Conservation (phyloP, 2,113 vertebrate genomes). For the Odocoileus virginianus region DNA sequence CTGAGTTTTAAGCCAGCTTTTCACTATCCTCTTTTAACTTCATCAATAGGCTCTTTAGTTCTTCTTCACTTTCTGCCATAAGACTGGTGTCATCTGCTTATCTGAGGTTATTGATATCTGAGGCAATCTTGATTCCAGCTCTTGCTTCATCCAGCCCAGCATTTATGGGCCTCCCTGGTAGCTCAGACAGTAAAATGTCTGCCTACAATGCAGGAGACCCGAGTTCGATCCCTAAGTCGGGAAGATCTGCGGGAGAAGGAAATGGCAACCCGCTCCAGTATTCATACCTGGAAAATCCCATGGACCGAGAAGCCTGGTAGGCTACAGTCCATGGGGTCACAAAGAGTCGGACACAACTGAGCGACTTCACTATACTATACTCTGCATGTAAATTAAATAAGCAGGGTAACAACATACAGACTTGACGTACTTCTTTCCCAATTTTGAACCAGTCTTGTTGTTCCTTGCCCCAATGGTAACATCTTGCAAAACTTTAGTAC, state of each 20-base stretch:
- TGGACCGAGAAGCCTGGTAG: no score
- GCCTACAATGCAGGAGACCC: no score
- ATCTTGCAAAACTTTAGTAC: not conserved
- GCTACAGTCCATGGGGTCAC: no score
- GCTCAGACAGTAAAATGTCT: no score
- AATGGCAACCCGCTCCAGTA: no score
- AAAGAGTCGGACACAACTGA: no score
- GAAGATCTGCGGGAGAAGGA: no score
- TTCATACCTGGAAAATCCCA: no score
- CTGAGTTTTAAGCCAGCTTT: not conserved
- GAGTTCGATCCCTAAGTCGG: no score
- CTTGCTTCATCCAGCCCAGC: not conserved
- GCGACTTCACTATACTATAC: not conserved
- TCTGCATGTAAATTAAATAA: not conserved
- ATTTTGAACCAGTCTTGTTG: not conserved
- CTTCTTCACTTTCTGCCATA: not conserved
- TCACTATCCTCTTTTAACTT: not conserved
- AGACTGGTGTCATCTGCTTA: not conserved
- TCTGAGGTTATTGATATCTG: not conserved
- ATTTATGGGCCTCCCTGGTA: not conserved
- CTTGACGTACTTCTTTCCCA: not conserved
- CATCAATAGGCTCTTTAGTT: not conserved
- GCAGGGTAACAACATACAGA: not conserved
- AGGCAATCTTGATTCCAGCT: not conserved
- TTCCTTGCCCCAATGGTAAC: not conserved